A percentile compares a stretch with the other conserved stretches of the same genome.
Evolutionary conservation across 2,113 vertebrate genomes (phyloP).

Genomic region (Psilopsiagon aurifrons): DNA sequence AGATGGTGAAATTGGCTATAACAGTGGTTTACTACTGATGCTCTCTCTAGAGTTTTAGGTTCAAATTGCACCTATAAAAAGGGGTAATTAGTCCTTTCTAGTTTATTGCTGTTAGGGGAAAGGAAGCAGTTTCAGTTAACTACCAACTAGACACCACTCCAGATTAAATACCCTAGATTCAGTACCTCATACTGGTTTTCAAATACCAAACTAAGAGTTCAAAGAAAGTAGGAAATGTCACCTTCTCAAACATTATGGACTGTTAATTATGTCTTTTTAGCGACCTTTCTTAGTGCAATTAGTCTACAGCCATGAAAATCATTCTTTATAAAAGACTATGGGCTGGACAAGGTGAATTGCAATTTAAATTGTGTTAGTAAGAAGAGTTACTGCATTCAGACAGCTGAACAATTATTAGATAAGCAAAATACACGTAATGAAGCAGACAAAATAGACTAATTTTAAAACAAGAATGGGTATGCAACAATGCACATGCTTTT

Average conservation of each 20-base stretch:
- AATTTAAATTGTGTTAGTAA: constrained; percentile 66
- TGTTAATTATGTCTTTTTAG: constrained; percentile 68
- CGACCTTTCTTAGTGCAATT: constrained; percentile 65
- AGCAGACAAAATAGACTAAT: constrained; percentile 22
- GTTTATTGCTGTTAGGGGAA: constrained; percentile 69
- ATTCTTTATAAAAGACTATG: constrained; percentile 64
- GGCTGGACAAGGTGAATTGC: constrained; percentile 65
- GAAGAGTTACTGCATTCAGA: constrained; percentile 42
- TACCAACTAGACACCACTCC: constrained; percentile 51
- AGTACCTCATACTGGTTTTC: constrained; percentile 24
- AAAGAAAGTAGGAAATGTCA: constrained; percentile 75
- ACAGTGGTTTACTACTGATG: constrained; percentile 47
- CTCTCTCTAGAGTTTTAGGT: constrained; percentile 67
- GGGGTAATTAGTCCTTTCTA: constrained; percentile 71
- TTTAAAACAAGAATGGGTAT: not conserved
- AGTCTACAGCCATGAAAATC: constrained; percentile 59
- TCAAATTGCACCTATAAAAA: constrained; percentile 74
- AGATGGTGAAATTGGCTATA: constrained; percentile 61
- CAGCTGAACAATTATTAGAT: constrained; percentile 26
- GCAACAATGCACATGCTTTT: not conserved
- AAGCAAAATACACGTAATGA: constrained; percentile 30
- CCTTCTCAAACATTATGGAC: constrained; percentile 70
- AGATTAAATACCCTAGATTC: constrained; percentile 62
- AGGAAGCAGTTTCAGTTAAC: constrained; percentile 63
- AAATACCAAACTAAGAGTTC: constrained; percentile 58